These are phyloP conservation scores for Leptosomus discolor DNA, from an alignment of 2,113 vertebrate genomes.

Conservation along the genomic window DNA sequence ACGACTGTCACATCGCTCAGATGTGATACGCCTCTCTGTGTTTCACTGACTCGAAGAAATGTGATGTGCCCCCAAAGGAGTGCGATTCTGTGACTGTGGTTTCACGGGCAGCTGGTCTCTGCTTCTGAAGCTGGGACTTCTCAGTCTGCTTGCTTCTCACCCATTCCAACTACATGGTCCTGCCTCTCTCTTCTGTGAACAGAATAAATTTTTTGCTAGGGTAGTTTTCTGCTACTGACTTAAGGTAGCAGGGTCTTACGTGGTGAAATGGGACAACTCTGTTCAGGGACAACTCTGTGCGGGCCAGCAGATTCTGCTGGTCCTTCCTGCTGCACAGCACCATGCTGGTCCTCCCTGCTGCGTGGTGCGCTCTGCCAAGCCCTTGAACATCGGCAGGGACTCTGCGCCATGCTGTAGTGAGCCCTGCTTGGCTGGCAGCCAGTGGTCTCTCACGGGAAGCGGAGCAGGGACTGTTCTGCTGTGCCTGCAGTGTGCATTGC, in stretches of 20 bases:
- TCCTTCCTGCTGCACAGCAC: background rate
- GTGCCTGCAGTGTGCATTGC: no score
- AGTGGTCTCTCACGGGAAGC: no score
- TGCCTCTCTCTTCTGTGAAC: background rate
- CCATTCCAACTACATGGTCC: background rate
- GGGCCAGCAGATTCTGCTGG: background rate
- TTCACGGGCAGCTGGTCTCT: background rate
- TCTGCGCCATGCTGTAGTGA: no score
- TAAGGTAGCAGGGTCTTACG: background rate
- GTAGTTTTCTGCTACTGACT: background rate
- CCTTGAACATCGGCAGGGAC: no score
- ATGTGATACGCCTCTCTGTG: background rate
- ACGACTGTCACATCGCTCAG: background rate
- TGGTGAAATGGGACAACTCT: no score
- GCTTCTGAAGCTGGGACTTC: background rate
- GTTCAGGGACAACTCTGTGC: background rate
- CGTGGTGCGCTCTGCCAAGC: background rate
- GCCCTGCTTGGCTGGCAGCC: no score
- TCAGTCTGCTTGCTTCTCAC: background rate
- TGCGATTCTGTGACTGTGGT: no score
- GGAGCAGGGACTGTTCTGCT: no score
- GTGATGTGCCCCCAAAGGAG: no score
- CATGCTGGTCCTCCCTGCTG: no score
- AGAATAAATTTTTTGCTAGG: background rate
- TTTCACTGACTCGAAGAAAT: background rate